phyloP scores from a whole-genome alignment of 2,888 invertebrate genomes.

The Ferrisia virgata region DNA sequence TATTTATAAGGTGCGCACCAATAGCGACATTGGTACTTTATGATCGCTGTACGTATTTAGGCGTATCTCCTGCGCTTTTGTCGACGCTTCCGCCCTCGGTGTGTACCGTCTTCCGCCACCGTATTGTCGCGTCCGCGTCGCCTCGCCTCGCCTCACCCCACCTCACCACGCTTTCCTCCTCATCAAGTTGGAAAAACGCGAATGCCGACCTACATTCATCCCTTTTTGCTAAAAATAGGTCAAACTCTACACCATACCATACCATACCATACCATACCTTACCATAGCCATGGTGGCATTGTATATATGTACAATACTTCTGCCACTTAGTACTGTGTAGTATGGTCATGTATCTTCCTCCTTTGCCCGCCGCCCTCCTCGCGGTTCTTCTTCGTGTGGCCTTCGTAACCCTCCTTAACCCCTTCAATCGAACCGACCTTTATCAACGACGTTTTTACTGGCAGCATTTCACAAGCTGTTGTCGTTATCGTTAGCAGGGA shows the following conservation, averaged over 20 bases:
- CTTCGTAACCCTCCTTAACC: too few species aligned
- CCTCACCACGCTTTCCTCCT: too few species aligned
- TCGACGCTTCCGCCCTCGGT: neutral
- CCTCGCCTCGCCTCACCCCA: too few species aligned
- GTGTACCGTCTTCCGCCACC: neutral
- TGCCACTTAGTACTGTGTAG: too few species aligned
- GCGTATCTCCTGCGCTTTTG: neutral
- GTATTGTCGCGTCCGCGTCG: neutral
- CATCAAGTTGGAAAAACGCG: neutral
- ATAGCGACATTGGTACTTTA: neutral
- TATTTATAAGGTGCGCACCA: neutral
- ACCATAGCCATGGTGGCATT: neutral
- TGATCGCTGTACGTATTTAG: neutral
- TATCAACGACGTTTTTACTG: neutral
- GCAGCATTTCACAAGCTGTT: neutral
- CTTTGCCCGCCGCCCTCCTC: neutral
- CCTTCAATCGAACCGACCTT: neutral
- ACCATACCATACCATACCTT: neutral
- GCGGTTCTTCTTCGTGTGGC: neutral
- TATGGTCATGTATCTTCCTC: neutral
- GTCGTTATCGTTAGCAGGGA: neutral
- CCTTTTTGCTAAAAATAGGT: constrained; percentile 38
- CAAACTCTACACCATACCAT: neutral
- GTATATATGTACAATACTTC: too few species aligned
- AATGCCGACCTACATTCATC: constrained; percentile 39